Conservation (phyloP, 2,113 vertebrate species). For the Corythoichthys intestinalis region DNA sequence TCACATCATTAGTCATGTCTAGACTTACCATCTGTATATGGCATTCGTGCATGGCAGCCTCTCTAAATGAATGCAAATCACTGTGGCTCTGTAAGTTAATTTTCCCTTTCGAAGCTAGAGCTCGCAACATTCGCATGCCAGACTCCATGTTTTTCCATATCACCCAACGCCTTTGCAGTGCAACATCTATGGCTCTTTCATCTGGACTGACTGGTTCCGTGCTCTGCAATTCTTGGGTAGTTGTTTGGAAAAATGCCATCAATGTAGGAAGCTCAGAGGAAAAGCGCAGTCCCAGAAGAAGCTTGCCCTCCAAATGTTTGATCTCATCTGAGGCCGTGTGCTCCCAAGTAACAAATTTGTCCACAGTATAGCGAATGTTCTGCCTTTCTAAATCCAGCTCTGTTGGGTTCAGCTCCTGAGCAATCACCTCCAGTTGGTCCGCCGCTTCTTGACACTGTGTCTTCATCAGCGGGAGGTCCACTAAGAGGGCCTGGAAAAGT, state of each 20-base stretch:
- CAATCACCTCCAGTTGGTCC: slow-evolving; percentile 72
- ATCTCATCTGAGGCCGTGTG: slow-evolving; percentile 61
- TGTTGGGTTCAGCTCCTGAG: slow-evolving; percentile 57
- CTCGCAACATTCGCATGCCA: slow-evolving; percentile 67
- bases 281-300: slow-evolving; percentile 44
- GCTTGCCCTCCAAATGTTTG: slow-evolving; percentile 56
- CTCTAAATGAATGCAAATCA: slow-evolving; percentile 60
- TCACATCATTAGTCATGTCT: neutral
- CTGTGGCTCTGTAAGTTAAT: slow-evolving; percentile 38
- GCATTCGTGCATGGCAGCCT: slow-evolving; percentile 63
- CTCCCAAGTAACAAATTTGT: slow-evolving; percentile 66
- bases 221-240: slow-evolving; percentile 66
- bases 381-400: slow-evolving; percentile 71
- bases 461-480: slow-evolving; percentile 71
- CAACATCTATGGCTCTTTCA: slow-evolving; percentile 62
- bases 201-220: slow-evolving; percentile 66
- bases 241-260: slow-evolving; percentile 62
- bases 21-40: slow-evolving; percentile 74
- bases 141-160: slow-evolving; percentile 73
- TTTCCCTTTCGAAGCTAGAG: slow-evolving; percentile 43
- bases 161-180: slow-evolving; percentile 69
- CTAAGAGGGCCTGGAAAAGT: slow-evolving; percentile 69
- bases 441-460: slow-evolving; percentile 68
- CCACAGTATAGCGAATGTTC: slow-evolving; percentile 58
- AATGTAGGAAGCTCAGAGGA: slow-evolving; percentile 60